Evolutionary conservation across 2,888 invertebrate species (phyloP), one percentile per base, ranked within the genome.

Genomic region (Criorhina ranunculi): DNA sequence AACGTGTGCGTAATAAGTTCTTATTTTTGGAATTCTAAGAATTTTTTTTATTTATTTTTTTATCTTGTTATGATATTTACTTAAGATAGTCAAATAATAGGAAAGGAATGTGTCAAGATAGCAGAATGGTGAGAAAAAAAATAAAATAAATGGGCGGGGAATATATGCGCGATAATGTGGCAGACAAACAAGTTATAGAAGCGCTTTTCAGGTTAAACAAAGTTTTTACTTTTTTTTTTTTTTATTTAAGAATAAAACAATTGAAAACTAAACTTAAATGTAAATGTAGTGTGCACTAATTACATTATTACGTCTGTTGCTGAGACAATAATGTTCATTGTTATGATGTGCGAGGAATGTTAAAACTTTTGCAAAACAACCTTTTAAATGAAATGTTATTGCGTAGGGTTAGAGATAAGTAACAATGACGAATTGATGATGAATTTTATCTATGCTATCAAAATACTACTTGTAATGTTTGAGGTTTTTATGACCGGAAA

Each of bases 51-150:
- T 40, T n/a, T n/a, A n/a, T n/a, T n/a, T n/a, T n/a, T 72, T 77
- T 72, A 82, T 77, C 81, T 76, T 12, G 7, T 60, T 72, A 12
- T 70, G 49, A 64, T 77, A 82, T 77, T 77, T 59, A 31, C 44
- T 77, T n/a, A 62, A 77, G 77, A 77, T 60, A 82, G 77, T 12
- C 82, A 82, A 72, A 82, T 72, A 72, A 77, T 70, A 70, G 35
- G 55, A 55, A 46, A 53, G 66, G 77, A 82, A 72, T 77, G 66
- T 82, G 66, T 82, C 33, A n/a, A 60, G 78, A 82, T 82, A 77
- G 51, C 31, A 42, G 29, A 51, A 42, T 46, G 6, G 42, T 24
- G 24, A 24, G 12, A 40, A 6, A 55, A 33, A 4, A 31, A 31
- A n/a, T n/a, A n/a, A 35, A 33, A 3, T 24, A 73, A 60, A 51